Conservation (phyloP, 2,888 invertebrate genomes). For the Cephus sareptanus region DNA sequence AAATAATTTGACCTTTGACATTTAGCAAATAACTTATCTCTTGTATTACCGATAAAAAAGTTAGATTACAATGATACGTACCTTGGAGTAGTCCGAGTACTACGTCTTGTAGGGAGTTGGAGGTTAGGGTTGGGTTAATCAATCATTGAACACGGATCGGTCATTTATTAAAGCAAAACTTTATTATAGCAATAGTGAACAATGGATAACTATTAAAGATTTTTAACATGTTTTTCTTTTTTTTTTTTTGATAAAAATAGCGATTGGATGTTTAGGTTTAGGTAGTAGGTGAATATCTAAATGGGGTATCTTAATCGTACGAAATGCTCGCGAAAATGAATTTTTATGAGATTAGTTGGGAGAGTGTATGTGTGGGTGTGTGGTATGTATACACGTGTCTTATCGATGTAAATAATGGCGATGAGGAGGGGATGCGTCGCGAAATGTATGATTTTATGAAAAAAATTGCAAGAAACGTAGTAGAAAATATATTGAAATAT, state of each 20-base stretch:
- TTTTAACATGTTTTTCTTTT: constrained; percentile 57
- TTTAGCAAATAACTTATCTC: not conserved
- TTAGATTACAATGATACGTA: not conserved
- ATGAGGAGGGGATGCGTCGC: not conserved
- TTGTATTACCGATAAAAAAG: not conserved
- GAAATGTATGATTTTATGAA: not conserved
- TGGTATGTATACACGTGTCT: not conserved
- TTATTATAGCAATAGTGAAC: constrained; percentile 65
- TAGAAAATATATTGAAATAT: not conserved
- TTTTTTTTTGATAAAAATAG: constrained; percentile 61
- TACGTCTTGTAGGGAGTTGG: not conserved
- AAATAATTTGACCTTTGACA: not conserved
- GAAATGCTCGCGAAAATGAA: constrained; percentile 39
- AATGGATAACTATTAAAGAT: constrained; percentile 63
- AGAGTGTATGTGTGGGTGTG: not conserved
- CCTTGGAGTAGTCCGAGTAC: not conserved
- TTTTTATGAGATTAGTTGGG: constrained; percentile 25
- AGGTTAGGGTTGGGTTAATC: not conserved
- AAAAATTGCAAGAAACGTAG: not conserved
- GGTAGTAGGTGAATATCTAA: constrained; percentile 24
- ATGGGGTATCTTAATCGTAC: constrained; percentile 39
- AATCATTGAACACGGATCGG: constrained; percentile 24
- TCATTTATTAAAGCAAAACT: constrained; percentile 64
- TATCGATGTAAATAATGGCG: not conserved
- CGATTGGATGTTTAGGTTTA: constrained; percentile 58